These are phyloP conservation scores for Phyllotreta cruciferae DNA, from an alignment of 2,888 invertebrate genomes.

Conservation along the genomic window DNA sequence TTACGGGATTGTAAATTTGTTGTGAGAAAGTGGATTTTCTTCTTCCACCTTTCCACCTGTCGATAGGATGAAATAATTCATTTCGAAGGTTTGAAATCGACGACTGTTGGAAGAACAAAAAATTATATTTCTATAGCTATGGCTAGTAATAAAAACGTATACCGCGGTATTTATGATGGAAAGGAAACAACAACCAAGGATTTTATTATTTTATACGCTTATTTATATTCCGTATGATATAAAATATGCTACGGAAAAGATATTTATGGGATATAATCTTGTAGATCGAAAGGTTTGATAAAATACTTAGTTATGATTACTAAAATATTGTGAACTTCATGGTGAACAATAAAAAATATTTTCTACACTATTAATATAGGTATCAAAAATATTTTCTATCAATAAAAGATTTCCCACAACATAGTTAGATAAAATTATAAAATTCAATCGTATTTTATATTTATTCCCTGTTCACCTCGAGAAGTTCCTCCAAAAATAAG, in stretches of 20 bases:
- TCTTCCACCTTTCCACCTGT: not conserved
- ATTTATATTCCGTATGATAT: constrained; percentile 31
- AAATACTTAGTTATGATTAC: constrained; percentile 23
- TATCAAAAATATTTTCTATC: too few species aligned
- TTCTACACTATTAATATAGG: too few species aligned
- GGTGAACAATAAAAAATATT: too few species aligned
- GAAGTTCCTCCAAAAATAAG: not conserved
- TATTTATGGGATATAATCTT: constrained; percentile 30
- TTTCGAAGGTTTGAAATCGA: constrained; percentile 19
- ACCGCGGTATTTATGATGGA: constrained; percentile 34
- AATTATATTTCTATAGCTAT: constrained; percentile 33
- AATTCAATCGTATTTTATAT: too few species aligned
- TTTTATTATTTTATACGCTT: constrained; percentile 37
- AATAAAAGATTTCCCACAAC: too few species aligned
- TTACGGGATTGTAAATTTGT: not conserved
- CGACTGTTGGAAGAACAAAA: constrained; percentile 21
- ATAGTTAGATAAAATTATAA: too few species aligned
- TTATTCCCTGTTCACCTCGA: too few species aligned
- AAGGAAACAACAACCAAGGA: constrained; percentile 37
- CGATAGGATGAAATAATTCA: constrained; percentile 24
- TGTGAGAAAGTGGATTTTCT: constrained; percentile 19
- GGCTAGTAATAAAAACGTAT: constrained; percentile 31
- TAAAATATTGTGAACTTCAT: too few species aligned
- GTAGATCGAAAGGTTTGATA: constrained; percentile 30
- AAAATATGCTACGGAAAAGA: constrained; percentile 36